Conservation (phyloP, 2,797 vertebrate species). For the Amblyopsis hoosieri region DNA sequence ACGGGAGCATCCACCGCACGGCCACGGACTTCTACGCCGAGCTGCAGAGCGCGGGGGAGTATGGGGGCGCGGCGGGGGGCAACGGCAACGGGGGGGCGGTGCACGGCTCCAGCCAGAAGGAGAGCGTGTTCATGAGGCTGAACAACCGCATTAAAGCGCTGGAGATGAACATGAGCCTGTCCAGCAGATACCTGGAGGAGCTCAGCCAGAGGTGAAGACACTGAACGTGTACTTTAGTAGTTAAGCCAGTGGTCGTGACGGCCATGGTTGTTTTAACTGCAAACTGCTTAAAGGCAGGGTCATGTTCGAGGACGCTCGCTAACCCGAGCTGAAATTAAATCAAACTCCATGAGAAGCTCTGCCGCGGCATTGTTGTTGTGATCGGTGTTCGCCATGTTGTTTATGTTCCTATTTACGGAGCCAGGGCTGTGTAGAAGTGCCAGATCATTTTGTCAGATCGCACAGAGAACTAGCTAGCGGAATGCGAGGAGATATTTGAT, state of each 20-base stretch:
- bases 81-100: slow-evolving; percentile 79
- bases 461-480: too few species aligned
- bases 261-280: not conserved
- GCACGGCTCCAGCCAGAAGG: slow-evolving; percentile 96
- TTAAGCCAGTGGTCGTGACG: not conserved
- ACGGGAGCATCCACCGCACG: slow-evolving; percentile 80
- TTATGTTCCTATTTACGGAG: too few species aligned
- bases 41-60: slow-evolving; percentile 89
- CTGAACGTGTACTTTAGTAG: not conserved
- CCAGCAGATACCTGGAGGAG: slow-evolving; percentile 96
- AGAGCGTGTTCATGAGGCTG: slow-evolving; percentile 98
- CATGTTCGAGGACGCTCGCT: too few species aligned
- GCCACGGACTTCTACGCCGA: slow-evolving; percentile 98
- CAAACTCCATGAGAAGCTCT: too few species aligned
- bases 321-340: too few species aligned
- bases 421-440: too few species aligned
- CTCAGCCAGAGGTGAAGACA: slow-evolving; percentile 91
- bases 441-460: too few species aligned
- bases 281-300: not conserved
- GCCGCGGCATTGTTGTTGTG: too few species aligned
- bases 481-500: too few species aligned
- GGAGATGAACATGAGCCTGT: slow-evolving; percentile 99
- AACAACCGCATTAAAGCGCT: slow-evolving; percentile 98
- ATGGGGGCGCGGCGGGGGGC: slow-evolving; percentile 77
- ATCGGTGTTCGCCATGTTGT: too few species aligned